phyloP scores from a whole-genome alignment of 1,140 invertebrate species.

The Euschistus heros region DNA sequence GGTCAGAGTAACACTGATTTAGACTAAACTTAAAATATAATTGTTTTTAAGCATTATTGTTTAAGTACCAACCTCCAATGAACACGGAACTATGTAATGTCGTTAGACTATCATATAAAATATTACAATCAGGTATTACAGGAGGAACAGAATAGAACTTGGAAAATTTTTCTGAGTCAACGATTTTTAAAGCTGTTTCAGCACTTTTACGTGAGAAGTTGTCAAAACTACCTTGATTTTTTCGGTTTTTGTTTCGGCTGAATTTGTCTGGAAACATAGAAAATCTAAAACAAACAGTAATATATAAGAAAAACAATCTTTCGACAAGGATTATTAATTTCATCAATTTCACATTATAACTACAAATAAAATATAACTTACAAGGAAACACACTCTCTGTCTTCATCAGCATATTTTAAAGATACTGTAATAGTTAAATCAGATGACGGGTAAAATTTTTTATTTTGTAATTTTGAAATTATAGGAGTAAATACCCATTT shows the following conservation, averaged over 20 bases:
- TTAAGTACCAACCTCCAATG: slow-evolving; percentile 10
- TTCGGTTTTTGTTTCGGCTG: slow-evolving; percentile 4
- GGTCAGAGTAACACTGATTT: too few species aligned
- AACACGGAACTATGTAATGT: neutral
- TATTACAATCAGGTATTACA: neutral
- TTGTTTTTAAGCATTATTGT: neutral
- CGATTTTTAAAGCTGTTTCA: neutral
- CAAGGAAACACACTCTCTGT: slow-evolving; percentile 44
- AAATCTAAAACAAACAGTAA: neutral
- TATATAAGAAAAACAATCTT: too few species aligned
- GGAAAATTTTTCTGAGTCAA: neutral
- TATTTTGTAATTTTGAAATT: slow-evolving; percentile 37
- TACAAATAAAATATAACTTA: slow-evolving; percentile 35
- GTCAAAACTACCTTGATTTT: slow-evolving; percentile 13
- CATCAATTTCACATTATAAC: too few species aligned
- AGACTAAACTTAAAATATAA: too few species aligned
- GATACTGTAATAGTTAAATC: slow-evolving; percentile 43
- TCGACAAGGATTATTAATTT: too few species aligned
- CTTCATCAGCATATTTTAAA: slow-evolving; percentile 40
- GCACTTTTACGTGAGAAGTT: slow-evolving; percentile 1
- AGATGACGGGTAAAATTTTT: slow-evolving; percentile 38
- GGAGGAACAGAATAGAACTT: neutral
- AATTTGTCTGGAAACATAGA: slow-evolving; percentile 3
- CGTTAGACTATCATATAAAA: neutral
- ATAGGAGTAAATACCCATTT: slow-evolving; percentile 44